phyloP scores from a whole-genome alignment of 1,140 invertebrate genomes.

The Lethocerus indicus region DNA sequence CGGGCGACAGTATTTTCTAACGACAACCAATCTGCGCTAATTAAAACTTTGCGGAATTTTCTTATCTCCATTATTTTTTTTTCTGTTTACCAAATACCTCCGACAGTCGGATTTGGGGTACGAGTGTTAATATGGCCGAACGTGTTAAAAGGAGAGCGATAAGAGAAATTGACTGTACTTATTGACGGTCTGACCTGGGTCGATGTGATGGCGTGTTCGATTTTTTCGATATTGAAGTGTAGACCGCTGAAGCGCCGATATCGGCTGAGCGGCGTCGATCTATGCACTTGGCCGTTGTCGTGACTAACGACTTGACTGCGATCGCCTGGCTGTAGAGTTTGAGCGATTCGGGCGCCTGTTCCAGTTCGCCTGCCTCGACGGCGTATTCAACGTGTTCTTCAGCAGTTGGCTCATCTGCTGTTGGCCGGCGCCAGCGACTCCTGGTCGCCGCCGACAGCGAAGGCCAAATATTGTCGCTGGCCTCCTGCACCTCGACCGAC shows the following conservation, averaged over 20 bases:
- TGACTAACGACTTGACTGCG: no score
- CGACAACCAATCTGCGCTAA: no score
- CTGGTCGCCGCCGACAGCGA: slow-evolving; percentile 58
- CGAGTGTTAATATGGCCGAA: no score
- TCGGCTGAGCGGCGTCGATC: slow-evolving; percentile 54
- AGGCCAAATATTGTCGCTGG: slow-evolving; percentile 72
- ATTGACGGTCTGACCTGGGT: slow-evolving; percentile 54
- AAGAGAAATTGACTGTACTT: neutral
- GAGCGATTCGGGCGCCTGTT: slow-evolving; percentile 36
- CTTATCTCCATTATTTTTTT: no score
- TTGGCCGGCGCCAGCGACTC: slow-evolving; percentile 62
- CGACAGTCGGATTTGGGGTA: no score
- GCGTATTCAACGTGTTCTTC: slow-evolving; percentile 64
- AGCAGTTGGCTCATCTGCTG: slow-evolving; percentile 56
- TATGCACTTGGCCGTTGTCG: slow-evolving; percentile 50
- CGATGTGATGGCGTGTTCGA: slow-evolving; percentile 56
- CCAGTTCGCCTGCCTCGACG: slow-evolving; percentile 27
- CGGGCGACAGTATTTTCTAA: no score
- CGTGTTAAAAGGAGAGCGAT: no score
- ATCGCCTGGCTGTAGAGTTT: slow-evolving; percentile 57
- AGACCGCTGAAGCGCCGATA: slow-evolving; percentile 57
- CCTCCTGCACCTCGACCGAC: slow-evolving; percentile 60
- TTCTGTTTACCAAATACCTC: no score
- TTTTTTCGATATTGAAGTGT: slow-evolving; percentile 61
- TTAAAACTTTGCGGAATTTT: no score